Percentiles rank a stretch among this genome's conserved stretches.
Conservation (phyloP, 2,797 vertebrate genomes). For the Neopelma chrysocephalum region DNA sequence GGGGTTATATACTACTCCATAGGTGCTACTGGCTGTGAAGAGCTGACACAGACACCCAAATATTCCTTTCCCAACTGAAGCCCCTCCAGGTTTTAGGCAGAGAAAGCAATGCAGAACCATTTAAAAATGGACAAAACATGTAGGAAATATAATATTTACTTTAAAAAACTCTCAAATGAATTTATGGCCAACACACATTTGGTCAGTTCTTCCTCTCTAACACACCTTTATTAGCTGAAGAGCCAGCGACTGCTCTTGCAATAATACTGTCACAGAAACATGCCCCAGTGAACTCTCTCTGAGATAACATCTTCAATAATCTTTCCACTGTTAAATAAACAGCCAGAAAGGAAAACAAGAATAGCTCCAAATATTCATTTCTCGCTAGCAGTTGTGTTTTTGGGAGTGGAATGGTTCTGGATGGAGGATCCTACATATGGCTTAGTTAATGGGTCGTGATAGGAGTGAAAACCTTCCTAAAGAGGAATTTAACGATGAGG, state of each 20-base stretch:
- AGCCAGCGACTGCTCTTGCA: background rate
- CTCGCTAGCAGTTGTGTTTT: slow-evolving; percentile 30
- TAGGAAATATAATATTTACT: background rate
- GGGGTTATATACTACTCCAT: background rate
- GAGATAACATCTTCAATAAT: slow-evolving; percentile 24
- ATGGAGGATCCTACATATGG: slow-evolving; percentile 49
- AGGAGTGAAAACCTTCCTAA: slow-evolving; percentile 13
- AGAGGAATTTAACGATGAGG: slow-evolving; percentile 11
- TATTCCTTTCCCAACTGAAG: background rate
- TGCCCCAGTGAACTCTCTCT: background rate
- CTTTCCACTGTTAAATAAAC: slow-evolving; percentile 29
- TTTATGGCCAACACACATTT: background rate
- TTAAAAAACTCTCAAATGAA: background rate
- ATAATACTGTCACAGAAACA: slow-evolving; percentile 24
- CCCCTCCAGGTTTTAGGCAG: background rate
- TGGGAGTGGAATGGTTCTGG: slow-evolving; percentile 56
- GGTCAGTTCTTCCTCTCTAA: background rate
- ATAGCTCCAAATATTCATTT: background rate
- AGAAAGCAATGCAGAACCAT: background rate
- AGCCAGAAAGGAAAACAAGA: slow-evolving; percentile 20
- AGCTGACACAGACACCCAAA: background rate
- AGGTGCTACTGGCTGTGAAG: background rate
- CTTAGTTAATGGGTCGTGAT: slow-evolving; percentile 54
- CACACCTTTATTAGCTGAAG: background rate
- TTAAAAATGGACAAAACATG: background rate